These are phyloP conservation scores for Zapornia atra DNA, from an alignment of 2,113 vertebrate species.

Conservation along the genomic window DNA sequence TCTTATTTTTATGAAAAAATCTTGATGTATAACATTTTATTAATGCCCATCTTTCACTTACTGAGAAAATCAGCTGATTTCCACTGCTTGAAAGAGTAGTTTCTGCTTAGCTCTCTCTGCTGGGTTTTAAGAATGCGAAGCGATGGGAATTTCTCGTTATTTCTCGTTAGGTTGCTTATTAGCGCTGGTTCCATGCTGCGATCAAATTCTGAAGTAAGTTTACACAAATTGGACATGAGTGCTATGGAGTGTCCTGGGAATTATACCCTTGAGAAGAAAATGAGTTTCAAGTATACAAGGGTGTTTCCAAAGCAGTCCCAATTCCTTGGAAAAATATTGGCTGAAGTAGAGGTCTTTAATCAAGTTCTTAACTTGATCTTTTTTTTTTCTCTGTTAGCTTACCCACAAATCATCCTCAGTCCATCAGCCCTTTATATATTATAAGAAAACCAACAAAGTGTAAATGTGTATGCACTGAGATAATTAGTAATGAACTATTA, in stretches of 20 bases:
- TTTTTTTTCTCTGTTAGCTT: neutral
- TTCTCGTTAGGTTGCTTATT: neutral
- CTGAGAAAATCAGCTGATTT: neutral
- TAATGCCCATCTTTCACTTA: neutral
- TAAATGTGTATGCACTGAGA: neutral
- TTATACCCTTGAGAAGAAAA: slow-evolving; percentile 18
- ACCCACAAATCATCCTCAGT: neutral
- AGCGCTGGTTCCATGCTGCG: neutral
- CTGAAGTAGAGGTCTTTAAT: neutral
- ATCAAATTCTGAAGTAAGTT: neutral
- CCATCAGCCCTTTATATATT: neutral
- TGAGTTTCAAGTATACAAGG: neutral
- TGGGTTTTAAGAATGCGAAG: neutral
- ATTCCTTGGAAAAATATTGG: neutral
- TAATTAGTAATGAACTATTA: neutral
- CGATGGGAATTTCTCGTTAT: neutral
- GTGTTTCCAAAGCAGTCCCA: neutral
- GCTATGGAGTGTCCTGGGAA: neutral
- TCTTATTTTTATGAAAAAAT: neutral
- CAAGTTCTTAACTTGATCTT: neutral
- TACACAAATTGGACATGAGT: neutral
- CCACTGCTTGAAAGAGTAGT: neutral
- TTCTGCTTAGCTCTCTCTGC: neutral
- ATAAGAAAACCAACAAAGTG: neutral
- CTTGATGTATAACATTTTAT: neutral